A percentile compares a stretch with the other conserved stretches of the same genome.
Evolutionary conservation across 2,797 vertebrate genomes (phyloP).

Genomic region (Psittacula echo): DNA sequence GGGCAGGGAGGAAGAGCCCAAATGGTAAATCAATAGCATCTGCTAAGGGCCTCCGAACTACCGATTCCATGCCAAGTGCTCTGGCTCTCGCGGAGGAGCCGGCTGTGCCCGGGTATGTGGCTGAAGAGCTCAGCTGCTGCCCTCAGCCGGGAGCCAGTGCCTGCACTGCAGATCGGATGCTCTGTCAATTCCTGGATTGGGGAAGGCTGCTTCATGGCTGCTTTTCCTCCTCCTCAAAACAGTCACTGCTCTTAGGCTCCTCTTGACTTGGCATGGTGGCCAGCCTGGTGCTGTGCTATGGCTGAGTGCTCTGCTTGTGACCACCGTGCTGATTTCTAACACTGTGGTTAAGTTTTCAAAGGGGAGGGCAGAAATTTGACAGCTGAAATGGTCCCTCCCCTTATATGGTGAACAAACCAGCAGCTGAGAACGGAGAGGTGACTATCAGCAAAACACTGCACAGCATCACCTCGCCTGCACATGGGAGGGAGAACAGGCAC

Average conservation of each 20-base stretch:
- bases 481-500: rapidly evolving
- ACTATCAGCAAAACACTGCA: rapidly evolving
- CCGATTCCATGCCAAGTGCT: neutral
- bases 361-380: neutral
- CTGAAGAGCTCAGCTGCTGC: neutral
- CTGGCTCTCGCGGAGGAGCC: neutral
- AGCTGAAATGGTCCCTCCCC: rapidly evolving
- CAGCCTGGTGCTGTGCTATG: rapidly evolving
- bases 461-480: neutral
- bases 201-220: neutral
- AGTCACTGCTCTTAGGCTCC: neutral
- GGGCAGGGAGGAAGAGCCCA: neutral
- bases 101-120: rapidly evolving
- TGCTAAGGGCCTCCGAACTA: neutral
- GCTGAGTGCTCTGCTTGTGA: neutral
- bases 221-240: neutral
- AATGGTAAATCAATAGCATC: neutral
- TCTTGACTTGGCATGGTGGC: neutral
- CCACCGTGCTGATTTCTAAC: rapidly evolving
- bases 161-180: neutral
- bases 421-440: neutral
- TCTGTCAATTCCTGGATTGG: neutral
- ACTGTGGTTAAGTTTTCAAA: neutral
- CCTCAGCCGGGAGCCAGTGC: neutral
- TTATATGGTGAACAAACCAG: neutral